Percentiles rank a stretch among this genome's conserved stretches.
Evolutionary conservation across 92 coral and sea anemone species (phyloP).

Genomic region (Blastomussa wellsi): DNA sequence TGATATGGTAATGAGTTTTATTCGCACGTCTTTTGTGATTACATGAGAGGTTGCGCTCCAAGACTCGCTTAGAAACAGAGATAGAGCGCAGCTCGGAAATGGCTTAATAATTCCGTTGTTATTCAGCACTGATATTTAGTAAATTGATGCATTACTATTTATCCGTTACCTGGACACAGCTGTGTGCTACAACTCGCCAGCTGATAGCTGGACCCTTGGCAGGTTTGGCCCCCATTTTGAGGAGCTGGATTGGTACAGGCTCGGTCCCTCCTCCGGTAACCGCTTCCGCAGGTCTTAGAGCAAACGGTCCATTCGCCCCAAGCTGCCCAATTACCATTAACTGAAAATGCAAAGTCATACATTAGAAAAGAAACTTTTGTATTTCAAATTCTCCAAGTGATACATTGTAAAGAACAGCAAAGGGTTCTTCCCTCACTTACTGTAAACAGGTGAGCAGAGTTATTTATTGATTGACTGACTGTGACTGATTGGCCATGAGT

Average conservation of each 20-base stretch:
- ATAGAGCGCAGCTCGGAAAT: too few relatives aligned
- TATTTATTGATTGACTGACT: too few relatives aligned
- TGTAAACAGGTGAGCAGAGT: neutral
- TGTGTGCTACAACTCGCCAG: conserved; percentile 37
- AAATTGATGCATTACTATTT: neutral
- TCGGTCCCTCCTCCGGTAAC: conserved; percentile 46
- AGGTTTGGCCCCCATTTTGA: conserved; percentile 55
- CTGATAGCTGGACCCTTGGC: conserved; percentile 48
- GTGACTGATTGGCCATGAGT: too few relatives aligned
- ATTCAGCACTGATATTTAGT: too few relatives aligned
- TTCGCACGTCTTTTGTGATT: too few relatives aligned
- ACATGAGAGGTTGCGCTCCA: too few relatives aligned
- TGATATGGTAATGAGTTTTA: too few relatives aligned
- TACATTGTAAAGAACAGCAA: neutral
- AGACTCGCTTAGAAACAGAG: too few relatives aligned
- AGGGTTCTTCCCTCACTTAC: too few relatives aligned
- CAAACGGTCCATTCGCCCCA: conserved; percentile 55
- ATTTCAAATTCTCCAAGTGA: too few relatives aligned
- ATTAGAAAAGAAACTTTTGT: neutral
- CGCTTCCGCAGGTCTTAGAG: conserved; percentile 60
- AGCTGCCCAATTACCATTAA: conserved; percentile 55
- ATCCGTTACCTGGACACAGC: conserved; percentile 44
- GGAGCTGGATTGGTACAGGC: conserved; percentile 64
- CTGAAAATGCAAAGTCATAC: neutral
- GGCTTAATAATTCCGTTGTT: too few relatives aligned